Evolutionary conservation across 2,113 vertebrate species (phyloP), one percentile per base, ranked within the genome.

Genomic region (Proteles cristata): DNA sequence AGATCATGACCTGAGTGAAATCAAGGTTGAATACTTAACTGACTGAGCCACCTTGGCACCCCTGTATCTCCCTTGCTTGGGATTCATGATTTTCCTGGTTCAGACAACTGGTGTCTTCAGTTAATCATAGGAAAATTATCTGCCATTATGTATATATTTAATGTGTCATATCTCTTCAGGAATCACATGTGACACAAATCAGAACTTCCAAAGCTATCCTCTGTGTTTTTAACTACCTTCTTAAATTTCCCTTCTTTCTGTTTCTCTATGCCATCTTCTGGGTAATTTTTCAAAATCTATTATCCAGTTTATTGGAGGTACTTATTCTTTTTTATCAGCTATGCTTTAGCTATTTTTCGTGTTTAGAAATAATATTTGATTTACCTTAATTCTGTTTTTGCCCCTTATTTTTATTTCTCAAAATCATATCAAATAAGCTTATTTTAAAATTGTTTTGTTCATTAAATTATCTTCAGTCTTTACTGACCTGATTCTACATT

Each of bases 51-150:
- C 7, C 58, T 21, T 23, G 21, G 58, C 58, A 23, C 6, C 58
- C 21, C 21, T 61, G 7, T 58, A 43, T 26, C 19, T 35, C 25
- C 8, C 39, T 71, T 63, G 3, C 7, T 39, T 80, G 4, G 43
- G 9, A 86, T 43, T 80, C 14, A 43, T 53, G 12, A 63, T 43
- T 6, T 43, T 82, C 45, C n/a, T 73, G 26, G 53, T 16, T 81
- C 53, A 53, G 12, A 15, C 2, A 33, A 4, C 25, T 31, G 4
- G 0, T 10, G 0, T 35, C 2, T 86, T 48, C 81, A 4, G 68
- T 21, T 79, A 48, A 83, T 79, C 77, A 65, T 2, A 71, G 12
- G 65, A 23, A 87, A 73, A 50, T 35, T 35, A 63, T 69, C 68
- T 79, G 16, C 10, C 25, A 48, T 23, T 71, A 16, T 48, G 3